Evolutionary conservation across 2,797 vertebrate genomes (phyloP).

Genomic region (Rhinatrema bivittatum): DNA sequence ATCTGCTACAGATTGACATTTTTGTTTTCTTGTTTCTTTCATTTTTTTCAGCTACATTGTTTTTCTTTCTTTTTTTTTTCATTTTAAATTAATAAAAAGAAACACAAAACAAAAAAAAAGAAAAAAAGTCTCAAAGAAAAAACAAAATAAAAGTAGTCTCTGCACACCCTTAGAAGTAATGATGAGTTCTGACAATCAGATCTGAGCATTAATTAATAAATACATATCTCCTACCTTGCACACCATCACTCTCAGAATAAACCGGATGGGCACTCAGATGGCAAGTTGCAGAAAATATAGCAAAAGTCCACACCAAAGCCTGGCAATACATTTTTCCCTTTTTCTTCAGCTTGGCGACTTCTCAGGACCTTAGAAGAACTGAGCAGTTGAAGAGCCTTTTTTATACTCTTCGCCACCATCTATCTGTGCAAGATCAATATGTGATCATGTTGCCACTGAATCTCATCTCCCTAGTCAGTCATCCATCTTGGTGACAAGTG

Average conservation of each 20-base stretch:
- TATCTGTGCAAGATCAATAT: neutral
- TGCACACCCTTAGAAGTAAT: too few relatives aligned
- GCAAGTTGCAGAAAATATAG: neutral
- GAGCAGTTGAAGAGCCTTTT: neutral
- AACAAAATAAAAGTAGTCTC: too few relatives aligned
- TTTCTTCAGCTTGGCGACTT: neutral
- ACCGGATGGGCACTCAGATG: neutral
- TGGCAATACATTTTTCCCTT: neutral
- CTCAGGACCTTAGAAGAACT: neutral
- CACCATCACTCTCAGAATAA: neutral
- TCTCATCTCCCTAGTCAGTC: neutral
- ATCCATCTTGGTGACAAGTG: neutral
- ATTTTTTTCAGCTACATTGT: too few relatives aligned
- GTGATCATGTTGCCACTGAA: neutral
- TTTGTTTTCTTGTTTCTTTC: too few relatives aligned
- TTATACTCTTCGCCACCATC: neutral
- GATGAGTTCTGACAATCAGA: too few relatives aligned
- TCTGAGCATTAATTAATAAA: too few relatives aligned
- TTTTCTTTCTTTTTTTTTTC: too few relatives aligned
- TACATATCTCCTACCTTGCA: conserved; percentile 28
- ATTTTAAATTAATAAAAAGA: too few relatives aligned
- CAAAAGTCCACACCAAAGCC: neutral
- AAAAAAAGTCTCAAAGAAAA: too few relatives aligned
- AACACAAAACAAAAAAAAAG: too few relatives aligned
- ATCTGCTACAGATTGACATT: too few relatives aligned